A percentile compares a stretch with the other conserved stretches of the same genome.
Conservation (phyloP, 37 sponge, comb jelly and placozoan species). For the Crambe crambe region DNA sequence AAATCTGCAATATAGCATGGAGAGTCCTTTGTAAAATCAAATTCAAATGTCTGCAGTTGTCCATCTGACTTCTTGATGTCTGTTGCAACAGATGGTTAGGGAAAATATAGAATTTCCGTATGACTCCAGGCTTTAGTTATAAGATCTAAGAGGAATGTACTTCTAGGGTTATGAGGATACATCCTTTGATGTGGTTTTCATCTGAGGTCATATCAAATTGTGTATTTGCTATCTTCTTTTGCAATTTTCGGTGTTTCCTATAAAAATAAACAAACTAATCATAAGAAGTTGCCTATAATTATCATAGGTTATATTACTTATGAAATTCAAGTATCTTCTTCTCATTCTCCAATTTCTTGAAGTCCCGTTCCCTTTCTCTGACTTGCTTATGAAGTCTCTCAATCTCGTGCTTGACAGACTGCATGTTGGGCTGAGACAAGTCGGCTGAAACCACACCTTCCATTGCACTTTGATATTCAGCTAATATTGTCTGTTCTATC, state of each 20-base stretch:
- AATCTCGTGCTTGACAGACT: not conserved
- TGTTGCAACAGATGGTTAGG: not conserved
- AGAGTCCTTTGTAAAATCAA: constrained; percentile 7
- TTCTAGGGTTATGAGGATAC: constrained; percentile 33
- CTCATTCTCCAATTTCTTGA: constrained; percentile 18
- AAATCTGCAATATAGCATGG: constrained; percentile 14
- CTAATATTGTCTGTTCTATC: not conserved
- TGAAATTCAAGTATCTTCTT: constrained; percentile 27
- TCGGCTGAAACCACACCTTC: not conserved
- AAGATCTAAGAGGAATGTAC: too few relatives aligned
- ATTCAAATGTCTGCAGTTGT: constrained; percentile 7
- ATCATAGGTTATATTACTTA: constrained; percentile 9
- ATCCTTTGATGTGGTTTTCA: constrained; percentile 20
- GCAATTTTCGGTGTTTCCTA: constrained; percentile 29
- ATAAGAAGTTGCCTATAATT: not conserved
- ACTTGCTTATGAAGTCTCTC: not conserved
- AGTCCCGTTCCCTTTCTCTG: constrained; percentile 2
- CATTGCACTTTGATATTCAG: not conserved
- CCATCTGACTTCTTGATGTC: constrained; percentile 3
- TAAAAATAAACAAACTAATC: not conserved
- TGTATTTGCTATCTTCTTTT: constrained; percentile 14
- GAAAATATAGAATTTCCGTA: too few relatives aligned
- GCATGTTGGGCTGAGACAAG: not conserved
- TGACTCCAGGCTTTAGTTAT: too few relatives aligned
- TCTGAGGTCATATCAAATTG: constrained; percentile 21